Evolutionary conservation across 2,888 invertebrate species (phyloP), one percentile per base, ranked within the genome.

Genomic region (Euplagia quadripunctaria): DNA sequence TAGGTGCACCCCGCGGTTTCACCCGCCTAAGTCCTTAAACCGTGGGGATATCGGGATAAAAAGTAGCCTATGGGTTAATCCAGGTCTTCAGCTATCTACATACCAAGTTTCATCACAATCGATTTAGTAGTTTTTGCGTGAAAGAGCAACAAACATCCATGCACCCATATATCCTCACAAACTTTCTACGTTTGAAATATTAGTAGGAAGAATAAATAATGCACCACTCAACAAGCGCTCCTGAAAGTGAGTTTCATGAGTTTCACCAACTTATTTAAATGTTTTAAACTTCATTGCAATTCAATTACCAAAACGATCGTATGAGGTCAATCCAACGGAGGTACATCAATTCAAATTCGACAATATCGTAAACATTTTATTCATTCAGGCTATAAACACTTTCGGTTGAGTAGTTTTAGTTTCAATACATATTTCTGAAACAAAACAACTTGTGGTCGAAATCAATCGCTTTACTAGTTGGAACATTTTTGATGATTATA

Each of bases 351-450:
- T 80, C 74, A 72, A 67, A 82, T 80, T 75, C 49, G 8, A 67
- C 65, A 42, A 68, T 68, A 72, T 43, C 52, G 75, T 74, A 77
- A 78, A 84, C 76, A 83, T 71, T 78, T 82, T 78, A 75, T 76
- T 77, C 84, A 78, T 55, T 61, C 61, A 42, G 66, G 31, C 71
- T 70, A 67, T 55, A 68, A 73, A 73, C 68, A 74, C 70, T 74
- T 74, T 72, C 71, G 41, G 61, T 41, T 41, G 55, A 41, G 31
- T 61, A 73, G 55, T 55, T 74, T 71, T 70, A 66, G 61, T 55
- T 73, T 64, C 16, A 58, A 77, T 63, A 31, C 20, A 65, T 41
- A 42, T 61, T 69, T 64, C 63, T 20, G 17, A 20, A 65, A 14
- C 65, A 67, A 73, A 43, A 66, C 20, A 67, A 58, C 9, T 46